Evolutionary conservation across 2,113 vertebrate species (phyloP).

Genomic region (Steatornis caripensis): DNA sequence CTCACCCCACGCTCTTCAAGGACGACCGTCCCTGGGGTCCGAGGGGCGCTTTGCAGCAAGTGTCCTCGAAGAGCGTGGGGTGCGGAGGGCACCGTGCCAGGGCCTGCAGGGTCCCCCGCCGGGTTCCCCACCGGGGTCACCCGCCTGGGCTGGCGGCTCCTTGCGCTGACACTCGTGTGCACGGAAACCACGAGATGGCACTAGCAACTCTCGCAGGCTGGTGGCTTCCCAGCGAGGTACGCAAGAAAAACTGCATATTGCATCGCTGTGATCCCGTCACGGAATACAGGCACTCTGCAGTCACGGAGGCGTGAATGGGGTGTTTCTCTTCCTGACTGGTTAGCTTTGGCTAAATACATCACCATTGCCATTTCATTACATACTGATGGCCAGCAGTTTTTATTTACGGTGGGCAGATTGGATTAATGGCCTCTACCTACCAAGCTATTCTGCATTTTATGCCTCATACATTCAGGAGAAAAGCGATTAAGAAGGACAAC

Average conservation of each 20-base stretch:
- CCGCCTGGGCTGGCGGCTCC: not conserved
- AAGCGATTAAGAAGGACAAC: not conserved
- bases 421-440: not conserved
- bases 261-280: fast-evolving
- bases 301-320: fast-evolving
- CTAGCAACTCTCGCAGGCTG: not conserved
- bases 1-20: fast-evolving
- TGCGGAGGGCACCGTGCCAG: fast-evolving
- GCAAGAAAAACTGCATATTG: fast-evolving
- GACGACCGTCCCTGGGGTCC: too few relatives aligned
- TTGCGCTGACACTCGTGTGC: not conserved
- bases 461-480: not conserved
- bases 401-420: not conserved
- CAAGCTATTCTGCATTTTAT: not conserved
- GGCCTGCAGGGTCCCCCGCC: fast-evolving
- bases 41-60: too few relatives aligned
- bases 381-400: not conserved
- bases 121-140: fast-evolving
- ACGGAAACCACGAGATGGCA: conserved; percentile 38
- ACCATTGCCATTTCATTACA: fast-evolving
- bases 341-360: not conserved
- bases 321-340: fast-evolving
- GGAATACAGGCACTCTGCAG: not conserved
- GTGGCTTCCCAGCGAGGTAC: not conserved
- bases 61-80: too few relatives aligned